Conservation (phyloP, 2,797 vertebrate genomes). For the Clarias pachynema region DNA sequence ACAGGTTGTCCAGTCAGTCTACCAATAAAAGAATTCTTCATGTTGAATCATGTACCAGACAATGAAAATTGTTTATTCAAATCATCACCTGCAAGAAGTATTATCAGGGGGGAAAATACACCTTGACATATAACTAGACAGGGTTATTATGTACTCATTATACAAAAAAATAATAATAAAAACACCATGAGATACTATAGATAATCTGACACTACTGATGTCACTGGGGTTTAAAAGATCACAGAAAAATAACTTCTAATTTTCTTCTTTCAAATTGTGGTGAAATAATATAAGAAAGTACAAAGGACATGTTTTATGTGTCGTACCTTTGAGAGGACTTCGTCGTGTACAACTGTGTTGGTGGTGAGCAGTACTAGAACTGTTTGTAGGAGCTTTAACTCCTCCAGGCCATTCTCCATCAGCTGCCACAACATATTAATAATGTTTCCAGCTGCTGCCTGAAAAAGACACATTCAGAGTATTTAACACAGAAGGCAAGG, state of each 20-base stretch:
- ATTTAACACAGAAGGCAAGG: slow-evolving; percentile 35
- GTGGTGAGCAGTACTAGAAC: slow-evolving; percentile 97
- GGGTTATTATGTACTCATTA: not conserved
- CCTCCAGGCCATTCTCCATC: slow-evolving; percentile 98
- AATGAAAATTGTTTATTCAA: not conserved
- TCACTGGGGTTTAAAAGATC: not conserved
- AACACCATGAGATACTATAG: not conserved
- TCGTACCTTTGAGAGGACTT: slow-evolving; percentile 44
- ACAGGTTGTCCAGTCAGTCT: not conserved
- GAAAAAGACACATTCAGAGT: slow-evolving; percentile 43
- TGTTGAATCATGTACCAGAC: not conserved
- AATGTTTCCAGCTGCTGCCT: slow-evolving; percentile 96
- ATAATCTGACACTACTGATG: not conserved
- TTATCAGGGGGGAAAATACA: not conserved
- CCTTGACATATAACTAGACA: not conserved
- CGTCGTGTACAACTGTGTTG: slow-evolving; percentile 88
- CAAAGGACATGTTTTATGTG: not conserved
- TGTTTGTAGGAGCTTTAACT: slow-evolving; percentile 95
- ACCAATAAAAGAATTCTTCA: not conserved
- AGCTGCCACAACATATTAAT: slow-evolving; percentile 99
- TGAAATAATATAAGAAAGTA: not conserved
- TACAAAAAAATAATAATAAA: not conserved
- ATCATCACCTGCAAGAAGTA: not conserved
- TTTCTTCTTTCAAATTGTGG: not conserved
- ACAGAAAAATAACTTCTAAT: not conserved